phyloP scores from a whole-genome alignment of 2,888 invertebrate genomes.

The Blera fallax region DNA sequence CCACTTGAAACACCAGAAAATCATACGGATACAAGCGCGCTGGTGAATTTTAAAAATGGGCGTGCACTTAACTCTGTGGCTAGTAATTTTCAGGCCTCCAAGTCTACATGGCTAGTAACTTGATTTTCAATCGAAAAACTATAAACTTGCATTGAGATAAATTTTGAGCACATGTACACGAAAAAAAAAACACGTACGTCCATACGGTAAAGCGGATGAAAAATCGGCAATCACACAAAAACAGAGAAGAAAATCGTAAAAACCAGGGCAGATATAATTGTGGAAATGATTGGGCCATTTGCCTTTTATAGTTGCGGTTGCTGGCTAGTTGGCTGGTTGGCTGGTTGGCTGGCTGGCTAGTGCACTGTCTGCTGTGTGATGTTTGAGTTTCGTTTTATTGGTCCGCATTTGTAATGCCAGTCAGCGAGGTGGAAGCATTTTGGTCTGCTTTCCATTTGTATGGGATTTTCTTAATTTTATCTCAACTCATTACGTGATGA shows the following conservation, averaged over 20 bases:
- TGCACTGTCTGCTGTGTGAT: too few species aligned
- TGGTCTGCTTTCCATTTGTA: neutral
- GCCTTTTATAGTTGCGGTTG: conserved; percentile 47
- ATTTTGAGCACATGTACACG: conserved; percentile 16
- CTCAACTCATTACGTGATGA: conserved; percentile 45
- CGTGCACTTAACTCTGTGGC: conserved; percentile 17
- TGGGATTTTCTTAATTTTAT: conserved; percentile 10
- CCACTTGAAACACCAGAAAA: neutral
- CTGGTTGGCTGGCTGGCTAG: conserved; percentile 1
- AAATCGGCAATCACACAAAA: conserved; percentile 9
- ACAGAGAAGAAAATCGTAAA: conserved; percentile 21
- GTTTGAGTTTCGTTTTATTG: too few species aligned
- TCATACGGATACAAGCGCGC: neutral
- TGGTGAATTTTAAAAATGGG: conserved; percentile 1
- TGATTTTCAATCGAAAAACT: conserved; percentile 48
- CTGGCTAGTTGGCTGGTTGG: too few species aligned
- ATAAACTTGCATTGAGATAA: conserved; percentile 34
- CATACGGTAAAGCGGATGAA: conserved; percentile 21
- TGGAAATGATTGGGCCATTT: conserved; percentile 59
- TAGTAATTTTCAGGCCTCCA: conserved; percentile 27
- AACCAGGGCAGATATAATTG: conserved; percentile 61
- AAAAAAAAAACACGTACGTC: neutral
- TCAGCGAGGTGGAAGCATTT: too few species aligned
- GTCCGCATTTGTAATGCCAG: too few species aligned
- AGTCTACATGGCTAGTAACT: conserved; percentile 35